Percentiles rank a stretch among this genome's conserved stretches.
Evolutionary conservation across 2,888 invertebrate genomes (phyloP).

Genomic region (Morpho achilles): DNA sequence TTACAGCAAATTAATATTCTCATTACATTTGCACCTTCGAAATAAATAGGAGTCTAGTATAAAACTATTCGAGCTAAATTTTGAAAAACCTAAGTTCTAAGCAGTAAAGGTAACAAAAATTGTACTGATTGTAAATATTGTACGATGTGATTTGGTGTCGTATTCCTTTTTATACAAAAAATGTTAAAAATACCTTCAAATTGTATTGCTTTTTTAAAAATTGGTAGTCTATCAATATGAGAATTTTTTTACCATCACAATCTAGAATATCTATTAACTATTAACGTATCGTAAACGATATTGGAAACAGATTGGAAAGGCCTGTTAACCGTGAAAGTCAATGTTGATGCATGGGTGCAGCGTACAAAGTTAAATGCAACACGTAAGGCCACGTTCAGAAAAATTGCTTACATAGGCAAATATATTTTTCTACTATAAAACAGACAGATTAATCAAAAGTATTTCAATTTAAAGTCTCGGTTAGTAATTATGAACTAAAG

Average conservation of each 20-base stretch:
- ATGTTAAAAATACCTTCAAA: no score
- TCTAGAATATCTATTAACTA: constrained; percentile 11
- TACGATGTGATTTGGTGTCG: no score
- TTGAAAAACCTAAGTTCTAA: not conserved
- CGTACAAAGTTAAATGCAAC: constrained; percentile 28
- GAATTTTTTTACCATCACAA: constrained; percentile 14
- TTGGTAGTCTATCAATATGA: not conserved
- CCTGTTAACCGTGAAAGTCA: constrained; percentile 62
- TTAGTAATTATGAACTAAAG: no score
- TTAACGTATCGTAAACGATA: constrained; percentile 21
- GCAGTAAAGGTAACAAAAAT: no score
- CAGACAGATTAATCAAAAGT: no score
- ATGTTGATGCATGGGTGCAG: constrained; percentile 58
- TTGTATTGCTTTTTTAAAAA: no score
- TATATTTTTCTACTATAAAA: not conserved
- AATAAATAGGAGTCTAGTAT: no score
- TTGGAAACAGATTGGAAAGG: constrained; percentile 30
- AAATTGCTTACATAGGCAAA: not conserved
- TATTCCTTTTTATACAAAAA: not conserved
- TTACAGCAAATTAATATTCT: no score
- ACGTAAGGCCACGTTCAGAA: constrained; percentile 4
- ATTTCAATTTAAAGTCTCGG: no score
- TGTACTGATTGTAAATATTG: no score
- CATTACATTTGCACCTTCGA: no score
- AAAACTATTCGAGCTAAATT: not conserved